Evolutionary conservation across 1,140 invertebrate species (phyloP), one percentile per base, ranked within the genome.

Genomic region (Anadara kagoshimensis): DNA sequence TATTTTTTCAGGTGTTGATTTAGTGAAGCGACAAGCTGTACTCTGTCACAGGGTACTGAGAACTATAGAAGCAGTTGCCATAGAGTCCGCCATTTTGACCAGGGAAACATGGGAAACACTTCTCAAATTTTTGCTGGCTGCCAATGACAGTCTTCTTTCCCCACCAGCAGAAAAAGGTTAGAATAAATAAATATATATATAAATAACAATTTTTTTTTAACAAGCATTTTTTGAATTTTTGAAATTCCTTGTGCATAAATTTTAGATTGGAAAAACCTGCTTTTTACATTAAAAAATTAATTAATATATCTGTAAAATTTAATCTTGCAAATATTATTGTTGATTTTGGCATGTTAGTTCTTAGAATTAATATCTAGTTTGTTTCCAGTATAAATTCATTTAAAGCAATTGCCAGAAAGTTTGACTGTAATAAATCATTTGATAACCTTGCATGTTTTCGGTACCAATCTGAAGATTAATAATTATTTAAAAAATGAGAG

Each of bases 41-140:
- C 90, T 98, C 0, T 99, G 97, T 90, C 97, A 99, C 87, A 92
- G 97, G 78, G 97, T 98, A 11, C 89, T 99, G 43, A 91, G 97
- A 54, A 95, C 95, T 8, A 91, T 98, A 1, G 95, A 98, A 86
- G 93, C 93, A 84, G 92, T 97, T 7, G 94, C 96, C n/a, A 93
- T 94, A 83, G 85, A 89, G 41, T 97, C 96, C 0, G 91, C 91
- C 66, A 90, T 91, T 57, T 91, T 99, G 76, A 94, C 95, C 49
- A 91, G 93, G 58, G 94, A 96, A 79, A 97, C 97, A 1, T 99
- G 97, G 97, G 94, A 97, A 84, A 92, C 94, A 10, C 88, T 98
- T 18, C 90, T 99, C 18, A 90, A 97, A 70, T 96, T 98, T 90
- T 91, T 99, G 62, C 91, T 99, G 75, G 94, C 96, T 7, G 97